These are phyloP conservation scores for Prunella strophiata DNA, from an alignment of 2,797 vertebrate species.

Conservation along the genomic window DNA sequence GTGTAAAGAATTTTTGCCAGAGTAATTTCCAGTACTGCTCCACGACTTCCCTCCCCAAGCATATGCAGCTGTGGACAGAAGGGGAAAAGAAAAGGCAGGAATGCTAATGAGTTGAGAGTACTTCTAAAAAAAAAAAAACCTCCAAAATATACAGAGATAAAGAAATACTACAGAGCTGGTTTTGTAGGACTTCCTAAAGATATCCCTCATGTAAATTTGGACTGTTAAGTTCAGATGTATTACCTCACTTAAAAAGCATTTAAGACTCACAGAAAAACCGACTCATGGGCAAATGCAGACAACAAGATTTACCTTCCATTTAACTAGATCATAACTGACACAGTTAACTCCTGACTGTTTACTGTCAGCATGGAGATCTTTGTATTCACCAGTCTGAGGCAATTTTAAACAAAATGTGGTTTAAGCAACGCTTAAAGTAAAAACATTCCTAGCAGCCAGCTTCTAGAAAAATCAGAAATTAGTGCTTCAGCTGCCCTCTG, in stretches of 20 bases:
- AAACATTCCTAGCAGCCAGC: not conserved
- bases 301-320: not conserved
- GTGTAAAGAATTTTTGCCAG: constrained; percentile 88
- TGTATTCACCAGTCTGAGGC: not conserved
- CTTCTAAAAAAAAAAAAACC: not conserved
- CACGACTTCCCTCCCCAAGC: constrained; percentile 93
- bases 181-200: not conserved
- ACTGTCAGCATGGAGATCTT: not conserved
- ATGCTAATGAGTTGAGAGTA: not conserved
- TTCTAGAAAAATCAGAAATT: not conserved
- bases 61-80: constrained; percentile 88
- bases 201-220: not conserved
- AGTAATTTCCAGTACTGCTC: constrained; percentile 91
- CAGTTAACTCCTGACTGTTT: not conserved
- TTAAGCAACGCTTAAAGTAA: not conserved
- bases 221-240: not conserved
- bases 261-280: not conserved
- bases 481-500: not conserved
- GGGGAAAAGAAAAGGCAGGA: not conserved
- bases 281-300: accelerated
- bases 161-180: not conserved
- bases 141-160: not conserved
- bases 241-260: not conserved
- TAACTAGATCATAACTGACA: not conserved
- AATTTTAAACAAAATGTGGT: accelerated